Evolutionary conservation across 2,888 invertebrate genomes (phyloP).

Genomic region (Rhodophaea formosa): DNA sequence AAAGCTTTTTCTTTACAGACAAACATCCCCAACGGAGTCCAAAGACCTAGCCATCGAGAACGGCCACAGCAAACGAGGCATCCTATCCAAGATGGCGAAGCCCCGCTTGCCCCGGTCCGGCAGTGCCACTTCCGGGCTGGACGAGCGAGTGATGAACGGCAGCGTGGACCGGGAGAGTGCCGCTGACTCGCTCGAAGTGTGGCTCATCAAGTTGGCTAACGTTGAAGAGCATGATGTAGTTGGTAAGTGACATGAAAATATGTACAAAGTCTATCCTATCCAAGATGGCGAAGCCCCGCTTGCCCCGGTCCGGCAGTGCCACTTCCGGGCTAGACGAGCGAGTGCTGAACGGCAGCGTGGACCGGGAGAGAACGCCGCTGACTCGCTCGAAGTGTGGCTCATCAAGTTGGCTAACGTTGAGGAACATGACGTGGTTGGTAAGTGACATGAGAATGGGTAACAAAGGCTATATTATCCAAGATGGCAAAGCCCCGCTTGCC

Average conservation of each 20-base stretch:
- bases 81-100: constrained; percentile 63
- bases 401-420: constrained; percentile 66
- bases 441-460: too few relatives aligned
- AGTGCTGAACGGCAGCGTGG: constrained; percentile 39
- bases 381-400: constrained; percentile 62
- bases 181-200: constrained; percentile 59
- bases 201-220: constrained; percentile 66
- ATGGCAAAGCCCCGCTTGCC: constrained; percentile 61
- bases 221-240: constrained; percentile 69
- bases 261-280: too few relatives aligned
- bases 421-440: constrained; percentile 71
- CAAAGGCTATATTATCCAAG: too few relatives aligned
- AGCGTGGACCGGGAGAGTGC: constrained; percentile 38
- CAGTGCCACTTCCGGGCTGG: constrained; percentile 49
- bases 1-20: constrained; percentile 39
- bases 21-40: constrained; percentile 45
- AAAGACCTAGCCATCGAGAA: constrained; percentile 58
- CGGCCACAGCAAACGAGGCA: constrained; percentile 55
- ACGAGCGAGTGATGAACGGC: constrained; percentile 47
- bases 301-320: constrained; percentile 58
- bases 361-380: constrained; percentile 44
- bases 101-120: constrained; percentile 59
- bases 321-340: constrained; percentile 49
- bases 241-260: constrained; percentile 48
- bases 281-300: constrained; percentile 60